A percentile compares a stretch with the other conserved stretches of the same genome.
Conservation (phyloP, 2,888 invertebrate species). For the Lagria hirta region DNA sequence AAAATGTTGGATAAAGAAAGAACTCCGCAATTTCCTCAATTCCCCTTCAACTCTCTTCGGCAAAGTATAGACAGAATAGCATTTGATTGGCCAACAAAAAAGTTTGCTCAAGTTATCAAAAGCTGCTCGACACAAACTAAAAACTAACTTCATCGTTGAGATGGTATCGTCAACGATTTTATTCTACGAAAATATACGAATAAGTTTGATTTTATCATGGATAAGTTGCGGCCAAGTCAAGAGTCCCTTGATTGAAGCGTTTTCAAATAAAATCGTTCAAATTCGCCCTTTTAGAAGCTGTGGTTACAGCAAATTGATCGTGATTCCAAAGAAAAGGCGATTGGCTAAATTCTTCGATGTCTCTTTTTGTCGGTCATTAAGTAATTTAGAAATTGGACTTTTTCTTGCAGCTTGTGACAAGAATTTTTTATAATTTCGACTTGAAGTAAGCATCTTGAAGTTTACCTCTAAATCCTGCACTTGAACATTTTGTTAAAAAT, state of each 20-base stretch:
- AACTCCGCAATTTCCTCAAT: slow-evolving; percentile 41
- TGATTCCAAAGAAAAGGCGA: slow-evolving; percentile 47
- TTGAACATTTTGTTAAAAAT: too few relatives aligned
- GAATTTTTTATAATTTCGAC: slow-evolving; percentile 21
- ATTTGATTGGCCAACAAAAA: slow-evolving; percentile 55
- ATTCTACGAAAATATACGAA: slow-evolving; percentile 9
- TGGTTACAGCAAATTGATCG: slow-evolving; percentile 53
- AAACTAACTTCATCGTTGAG: slow-evolving; percentile 8
- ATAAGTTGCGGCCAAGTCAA: slow-evolving; percentile 53
- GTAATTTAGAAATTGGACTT: slow-evolving; percentile 36
- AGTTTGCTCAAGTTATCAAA: slow-evolving; percentile 53
- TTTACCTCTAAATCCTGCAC: too few relatives aligned
- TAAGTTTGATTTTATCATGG: slow-evolving; percentile 7
- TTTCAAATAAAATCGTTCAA: slow-evolving; percentile 56
- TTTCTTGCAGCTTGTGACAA: slow-evolving; percentile 14
- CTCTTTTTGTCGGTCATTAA: slow-evolving; percentile 35
- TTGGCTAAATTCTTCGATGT: slow-evolving; percentile 42
- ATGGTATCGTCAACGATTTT: slow-evolving; percentile 25
- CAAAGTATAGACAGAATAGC: slow-evolving; percentile 54
- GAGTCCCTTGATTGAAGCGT: slow-evolving; percentile 55
- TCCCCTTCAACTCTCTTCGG: slow-evolving; percentile 42
- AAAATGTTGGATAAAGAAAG: too few relatives aligned
- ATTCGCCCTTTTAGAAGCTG: slow-evolving; percentile 54
- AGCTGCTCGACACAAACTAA: slow-evolving; percentile 37
- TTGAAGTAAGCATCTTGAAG: too few relatives aligned